Base-by-base conservation (phyloP, 2,113 vertebrate species). In the Puma concolor region DNA sequence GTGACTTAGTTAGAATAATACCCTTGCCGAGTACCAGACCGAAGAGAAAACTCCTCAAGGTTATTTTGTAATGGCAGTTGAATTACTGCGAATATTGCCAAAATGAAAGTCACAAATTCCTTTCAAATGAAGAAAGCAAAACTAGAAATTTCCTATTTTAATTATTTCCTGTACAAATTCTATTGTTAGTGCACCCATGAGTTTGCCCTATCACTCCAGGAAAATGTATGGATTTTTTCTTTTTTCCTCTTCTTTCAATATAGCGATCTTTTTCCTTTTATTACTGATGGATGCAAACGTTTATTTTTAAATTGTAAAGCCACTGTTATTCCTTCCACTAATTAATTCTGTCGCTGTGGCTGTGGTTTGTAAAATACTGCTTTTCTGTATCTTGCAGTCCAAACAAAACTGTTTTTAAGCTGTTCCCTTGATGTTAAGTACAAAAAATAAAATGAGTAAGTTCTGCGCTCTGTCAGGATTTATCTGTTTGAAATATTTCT, bases 391-490 rank as follows among this genome's bases (percentile, higher is more conserved):
- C 97, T 98, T 90, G 79, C 95, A 98, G 76, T 94, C 97, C 95
- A 98, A 98, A 95, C 82, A 98, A 98, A 98, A 98, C 95, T 97
- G 96, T 96, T 98, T 97, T 97, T 98, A 98, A 98, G 98, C 84
- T 95, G 69, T 97, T 98, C 95, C 97, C 97, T 98, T 97, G 7
- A 97, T 98, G 90, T 97, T 98, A 98, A 98, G 96, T 91, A 98
- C 96, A 98, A 98, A 98, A 97, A 97, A 0, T 77, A 98, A 98
- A 99, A 98, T 98, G 98, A 99, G 98, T 98, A 99, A 98, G 77
- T 97, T 98, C 98, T 96, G 96, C 94, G 95, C 96, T 63, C 97
- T 98, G 98, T 98, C 97, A 98, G 96, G 97, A 98, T 98, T 98
- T 98, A 97, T 98, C 98, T 97, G 84, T 98, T 98, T 98, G 93